Evolutionary conservation across 2,888 invertebrate species (phyloP), one percentile per base, ranked within the genome.

Genomic region (Seira musarum): DNA sequence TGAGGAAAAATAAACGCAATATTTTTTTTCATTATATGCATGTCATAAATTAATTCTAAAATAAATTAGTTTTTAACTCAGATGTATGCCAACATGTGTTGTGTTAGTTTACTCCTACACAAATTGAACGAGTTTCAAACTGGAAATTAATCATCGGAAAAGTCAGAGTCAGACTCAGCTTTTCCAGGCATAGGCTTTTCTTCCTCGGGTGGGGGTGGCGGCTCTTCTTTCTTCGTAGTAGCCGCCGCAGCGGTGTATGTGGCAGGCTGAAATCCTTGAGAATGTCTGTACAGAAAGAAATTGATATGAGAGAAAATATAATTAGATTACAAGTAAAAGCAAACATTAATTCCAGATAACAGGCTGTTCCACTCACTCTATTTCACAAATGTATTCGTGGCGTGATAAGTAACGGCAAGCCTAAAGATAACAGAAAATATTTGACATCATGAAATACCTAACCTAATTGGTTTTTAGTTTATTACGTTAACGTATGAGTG

Each of bases 351-450:
- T n/a, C n/a, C n/a, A n/a, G n/a, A n/a, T n/a, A n/a, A n/a, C n/a
- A n/a, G n/a, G n/a, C n/a, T n/a, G 13, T 40, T 40, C 13, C 6
- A 40, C 40, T 40, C 40, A 40, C 75, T 96, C 96, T 89, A 97
- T 96, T 87, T 95, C 96, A 88, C 97, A 96, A 88, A 94, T 94
- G 91, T 98, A 98, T 90, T 97, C 97, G 30, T 78, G 78, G 57
- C 78, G 78, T 19, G 78, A 78, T 24, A 78, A 60, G 35, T 78
- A 78, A 22, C 78, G 71, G 66, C 78, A 78, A 49, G 70, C 70
- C 40, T 40, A 40, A 40, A 40, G 40, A 40, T 8, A n/a, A n/a
- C n/a, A n/a, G n/a, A n/a, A n/a, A n/a, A n/a, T n/a, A n/a, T n/a
- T n/a, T 40, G 40, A 40, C 5, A 40, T 8, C 40, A 40, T 40